Evolutionary conservation across 2,113 vertebrate genomes (phyloP).

Genomic region (Pseudorectes ferrugineus): DNA sequence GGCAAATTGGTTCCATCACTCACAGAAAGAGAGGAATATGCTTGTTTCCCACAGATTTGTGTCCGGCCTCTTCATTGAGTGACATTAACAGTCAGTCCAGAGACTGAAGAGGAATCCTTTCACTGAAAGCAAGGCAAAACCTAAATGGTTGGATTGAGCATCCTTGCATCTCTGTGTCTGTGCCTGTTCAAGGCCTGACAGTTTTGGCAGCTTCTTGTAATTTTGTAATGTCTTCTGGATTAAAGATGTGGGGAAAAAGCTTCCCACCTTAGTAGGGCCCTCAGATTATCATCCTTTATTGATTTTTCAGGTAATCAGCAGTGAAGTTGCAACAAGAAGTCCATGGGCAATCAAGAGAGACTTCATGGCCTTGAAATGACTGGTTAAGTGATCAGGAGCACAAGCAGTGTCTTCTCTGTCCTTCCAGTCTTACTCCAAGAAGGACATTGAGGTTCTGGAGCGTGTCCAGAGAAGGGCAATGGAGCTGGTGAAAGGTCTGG

Average conservation of each 20-base stretch:
- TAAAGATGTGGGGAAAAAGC: background rate
- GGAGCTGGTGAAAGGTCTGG: background rate
- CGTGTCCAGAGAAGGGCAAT: fast-evolving
- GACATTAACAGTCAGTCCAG: background rate
- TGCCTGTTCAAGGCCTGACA: background rate
- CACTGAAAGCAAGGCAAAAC: background rate
- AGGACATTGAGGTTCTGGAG: background rate
- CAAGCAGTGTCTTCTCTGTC: background rate
- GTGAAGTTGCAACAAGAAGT: background rate
- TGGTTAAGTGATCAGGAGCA: background rate
- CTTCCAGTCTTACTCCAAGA: background rate
- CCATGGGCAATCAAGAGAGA: background rate
- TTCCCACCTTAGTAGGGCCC: fast-evolving
- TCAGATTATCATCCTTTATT: background rate
- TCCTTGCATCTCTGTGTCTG: background rate
- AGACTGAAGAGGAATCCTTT: background rate
- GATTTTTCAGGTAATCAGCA: background rate
- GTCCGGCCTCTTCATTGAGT: background rate
- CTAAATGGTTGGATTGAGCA: background rate
- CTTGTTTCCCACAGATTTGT: background rate
- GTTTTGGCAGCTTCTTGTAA: background rate
- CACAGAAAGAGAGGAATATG: background rate
- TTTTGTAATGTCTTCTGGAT: background rate
- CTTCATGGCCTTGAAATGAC: background rate
- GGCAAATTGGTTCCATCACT: background rate